Percentiles rank a stretch among this genome's conserved stretches.
Evolutionary conservation across 2,888 invertebrate genomes (phyloP).

Genomic region (Lymantria monacha): DNA sequence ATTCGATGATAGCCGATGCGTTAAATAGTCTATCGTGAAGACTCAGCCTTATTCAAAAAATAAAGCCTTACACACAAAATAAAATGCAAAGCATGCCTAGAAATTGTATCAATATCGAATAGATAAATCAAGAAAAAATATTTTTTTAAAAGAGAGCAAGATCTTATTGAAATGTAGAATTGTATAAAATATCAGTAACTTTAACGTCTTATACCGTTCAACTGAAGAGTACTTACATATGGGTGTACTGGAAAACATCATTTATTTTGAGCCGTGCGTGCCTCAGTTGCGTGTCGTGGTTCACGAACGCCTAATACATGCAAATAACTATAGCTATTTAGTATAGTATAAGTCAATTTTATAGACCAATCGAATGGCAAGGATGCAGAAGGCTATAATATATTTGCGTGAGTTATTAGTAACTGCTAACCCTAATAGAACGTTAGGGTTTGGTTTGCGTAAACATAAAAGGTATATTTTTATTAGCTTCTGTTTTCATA

Average conservation of each 20-base stretch:
- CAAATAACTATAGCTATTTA: slow-evolving; percentile 37
- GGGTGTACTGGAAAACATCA: slow-evolving; percentile 23
- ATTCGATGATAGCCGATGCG: no score
- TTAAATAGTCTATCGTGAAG: no score
- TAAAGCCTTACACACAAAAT: no score
- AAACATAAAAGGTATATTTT: no score
- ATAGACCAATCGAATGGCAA: slow-evolving; percentile 8
- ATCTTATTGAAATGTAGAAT: not conserved
- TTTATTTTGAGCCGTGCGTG: slow-evolving; percentile 43
- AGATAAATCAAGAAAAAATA: no score
- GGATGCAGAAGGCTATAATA: slow-evolving; percentile 1
- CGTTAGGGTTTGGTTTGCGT: no score
- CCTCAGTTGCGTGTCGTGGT: slow-evolving; percentile 39
- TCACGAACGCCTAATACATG: slow-evolving; percentile 41
- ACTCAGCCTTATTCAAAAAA: no score
- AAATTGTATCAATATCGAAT: no score
- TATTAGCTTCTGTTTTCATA: no score
- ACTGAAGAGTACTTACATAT: slow-evolving; percentile 10
- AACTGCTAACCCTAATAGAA: no score
- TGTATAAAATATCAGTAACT: slow-evolving; percentile 5
- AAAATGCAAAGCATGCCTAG: no score
- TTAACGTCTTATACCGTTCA: slow-evolving; percentile 3
- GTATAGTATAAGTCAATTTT: slow-evolving; percentile 17
- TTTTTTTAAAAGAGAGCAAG: no score
- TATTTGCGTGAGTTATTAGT: not conserved